A percentile compares a stretch with the other conserved stretches of the same genome.
These are phyloP conservation scores for Ditula angustiorana DNA, from an alignment of 2,888 invertebrate species.

Conservation along the genomic window DNA sequence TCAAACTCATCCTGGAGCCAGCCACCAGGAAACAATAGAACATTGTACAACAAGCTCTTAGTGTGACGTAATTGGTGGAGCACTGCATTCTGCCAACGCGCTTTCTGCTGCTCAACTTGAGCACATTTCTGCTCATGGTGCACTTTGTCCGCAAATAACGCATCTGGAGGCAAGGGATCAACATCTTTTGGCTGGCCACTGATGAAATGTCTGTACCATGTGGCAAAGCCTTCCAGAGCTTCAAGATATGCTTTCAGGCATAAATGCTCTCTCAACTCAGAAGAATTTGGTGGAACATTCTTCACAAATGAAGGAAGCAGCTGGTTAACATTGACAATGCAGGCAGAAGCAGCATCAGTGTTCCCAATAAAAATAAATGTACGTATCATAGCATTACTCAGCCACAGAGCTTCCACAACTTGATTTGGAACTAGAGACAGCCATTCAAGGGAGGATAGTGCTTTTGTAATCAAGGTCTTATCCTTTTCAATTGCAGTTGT, in stretches of 20 bases:
- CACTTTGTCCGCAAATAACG: constrained; percentile 94
- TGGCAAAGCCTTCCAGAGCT: constrained; percentile 94
- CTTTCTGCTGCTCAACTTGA: constrained; percentile 91
- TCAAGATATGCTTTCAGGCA: constrained; percentile 95
- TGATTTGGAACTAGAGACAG: constrained; percentile 92
- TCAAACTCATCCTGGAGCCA: constrained; percentile 92
- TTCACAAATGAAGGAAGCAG: constrained; percentile 72
- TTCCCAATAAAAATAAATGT: constrained; percentile 93
- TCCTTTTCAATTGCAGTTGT: constrained; percentile 87
- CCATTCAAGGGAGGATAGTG: constrained; percentile 91
- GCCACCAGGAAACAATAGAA: constrained; percentile 95
- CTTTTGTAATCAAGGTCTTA: constrained; percentile 72
- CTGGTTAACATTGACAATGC: constrained; percentile 80
- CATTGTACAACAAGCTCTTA: constrained; percentile 92
- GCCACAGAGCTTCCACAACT: constrained; percentile 92
- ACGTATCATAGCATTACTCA: constrained; percentile 95
- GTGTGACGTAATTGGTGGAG: constrained; percentile 90
- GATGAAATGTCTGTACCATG: constrained; percentile 94
- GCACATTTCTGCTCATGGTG: constrained; percentile 94
- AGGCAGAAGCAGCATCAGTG: constrained; percentile 91
- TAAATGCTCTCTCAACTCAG: constrained; percentile 91
- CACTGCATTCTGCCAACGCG: constrained; percentile 90
- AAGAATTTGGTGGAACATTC: constrained; percentile 71
- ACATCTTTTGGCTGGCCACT: constrained; percentile 91
- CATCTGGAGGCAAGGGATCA: constrained; percentile 83